phyloP scores from a whole-genome alignment of 2,797 vertebrate species.

The Anniella stebbinsi region DNA sequence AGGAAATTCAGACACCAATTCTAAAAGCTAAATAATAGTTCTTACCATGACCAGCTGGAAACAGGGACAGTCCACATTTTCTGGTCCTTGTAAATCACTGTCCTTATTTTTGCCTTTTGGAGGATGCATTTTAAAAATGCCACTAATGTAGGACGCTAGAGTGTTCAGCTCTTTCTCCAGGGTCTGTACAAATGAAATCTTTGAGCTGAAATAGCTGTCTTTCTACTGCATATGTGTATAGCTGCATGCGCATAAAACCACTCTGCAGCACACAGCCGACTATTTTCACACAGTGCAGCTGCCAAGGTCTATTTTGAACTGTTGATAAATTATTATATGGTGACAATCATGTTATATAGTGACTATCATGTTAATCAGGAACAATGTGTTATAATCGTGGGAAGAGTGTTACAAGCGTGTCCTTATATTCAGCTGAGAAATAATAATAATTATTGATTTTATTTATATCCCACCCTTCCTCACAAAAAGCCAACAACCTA shows the following conservation, averaged over 20 bases:
- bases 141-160: background rate
- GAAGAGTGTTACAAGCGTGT: background rate
- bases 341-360: background rate
- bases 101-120: background rate
- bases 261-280: background rate
- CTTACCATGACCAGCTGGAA: background rate
- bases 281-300: background rate
- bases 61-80: background rate
- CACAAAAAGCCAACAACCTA: too few species aligned
- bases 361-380: background rate
- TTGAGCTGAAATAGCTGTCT: background rate
- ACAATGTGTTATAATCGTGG: background rate
- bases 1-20: background rate
- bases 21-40: background rate
- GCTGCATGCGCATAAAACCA: background rate
- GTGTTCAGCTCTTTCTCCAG: background rate
- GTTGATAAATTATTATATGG: background rate
- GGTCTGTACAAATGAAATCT: background rate
- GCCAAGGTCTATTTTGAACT: background rate
- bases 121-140: background rate
- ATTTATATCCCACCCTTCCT: too few species aligned
- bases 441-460: too few species aligned
- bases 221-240: background rate
- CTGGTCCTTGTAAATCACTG: background rate
- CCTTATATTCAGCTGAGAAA: slow-evolving; percentile 11